Evolutionary conservation across 2,797 vertebrate species (phyloP), one percentile per base, ranked within the genome.

Genomic region (Tadarida brasiliensis): DNA sequence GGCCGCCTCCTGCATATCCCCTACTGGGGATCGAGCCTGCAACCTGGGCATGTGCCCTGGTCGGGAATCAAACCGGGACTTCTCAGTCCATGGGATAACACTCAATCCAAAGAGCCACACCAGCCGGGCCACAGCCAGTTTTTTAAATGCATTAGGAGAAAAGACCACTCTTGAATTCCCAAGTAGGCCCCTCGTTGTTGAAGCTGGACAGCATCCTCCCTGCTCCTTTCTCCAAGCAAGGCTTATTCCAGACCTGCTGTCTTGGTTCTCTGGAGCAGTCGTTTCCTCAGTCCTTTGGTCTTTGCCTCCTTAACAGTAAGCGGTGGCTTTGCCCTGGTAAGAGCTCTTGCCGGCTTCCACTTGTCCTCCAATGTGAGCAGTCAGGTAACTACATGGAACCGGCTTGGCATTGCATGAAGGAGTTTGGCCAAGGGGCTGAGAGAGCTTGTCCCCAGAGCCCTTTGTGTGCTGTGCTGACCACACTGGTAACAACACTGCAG

Each of bases 261-360:
- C 54, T 28, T 28, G 85, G 68, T 19, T 33, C 71, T 44, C 12
- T 77, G 80, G 54, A 83, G n/a, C 89, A 44, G 77, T 90, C 89
- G 85, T 33, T 93, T 86, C 87, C 94, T 96, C 85, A 54, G 92
- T 24, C 91, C 94, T 88, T 76, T 96, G 95, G 90, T 93, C 94
- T 96, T 93, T 93, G 84, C 87, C 90, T 93, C 49, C 83, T 74
- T 86, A 93, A 86, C 94, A 94, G 83, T 92, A 67, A 90, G 70
- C 11, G 1, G 74, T 11, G 15, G 65, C 87, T 81, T 65, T 94
- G 91, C 81, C 74, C 81, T 65, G 19, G 35, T 84, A 78, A 91
- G 87, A 93, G 93, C 67, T 68, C 96, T 92, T 91, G 74, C 57
- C 94, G 83, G 80, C 96, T 94, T 87, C 87, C 70, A 76, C 93